These are phyloP conservation scores for Scomber scombrus DNA, from an alignment of 2,113 vertebrate species.

Conservation along the genomic window DNA sequence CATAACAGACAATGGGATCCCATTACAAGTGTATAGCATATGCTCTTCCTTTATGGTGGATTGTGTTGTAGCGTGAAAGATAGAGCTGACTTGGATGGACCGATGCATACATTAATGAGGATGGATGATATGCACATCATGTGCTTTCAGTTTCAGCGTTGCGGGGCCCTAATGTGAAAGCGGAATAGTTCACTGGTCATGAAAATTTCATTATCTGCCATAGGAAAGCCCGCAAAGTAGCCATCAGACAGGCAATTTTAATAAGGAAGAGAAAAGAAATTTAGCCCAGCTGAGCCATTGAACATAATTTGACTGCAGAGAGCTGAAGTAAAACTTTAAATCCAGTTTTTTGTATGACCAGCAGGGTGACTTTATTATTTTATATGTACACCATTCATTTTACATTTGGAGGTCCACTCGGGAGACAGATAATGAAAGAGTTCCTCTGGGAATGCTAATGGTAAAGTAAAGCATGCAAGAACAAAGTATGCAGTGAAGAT, in stretches of 20 bases:
- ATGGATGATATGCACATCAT: conserved; percentile 59
- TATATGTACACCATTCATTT: conserved; percentile 4
- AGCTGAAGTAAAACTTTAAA: conserved; percentile 50
- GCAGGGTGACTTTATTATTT: conserved; percentile 17
- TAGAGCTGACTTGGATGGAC: conserved; percentile 23
- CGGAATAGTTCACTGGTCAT: conserved; percentile 70
- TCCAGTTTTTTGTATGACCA: conserved; percentile 19
- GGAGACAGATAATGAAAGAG: not conserved
- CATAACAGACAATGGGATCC: conserved; percentile 32
- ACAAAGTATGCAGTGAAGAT: not conserved
- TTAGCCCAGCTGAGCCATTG: not conserved
- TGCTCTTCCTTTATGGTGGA: conserved; percentile 15
- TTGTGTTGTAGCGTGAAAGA: conserved; percentile 43
- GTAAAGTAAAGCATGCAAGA: not conserved
- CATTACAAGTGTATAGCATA: conserved; percentile 38
- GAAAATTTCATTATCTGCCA: conserved; percentile 62
- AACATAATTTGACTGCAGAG: conserved; percentile 12
- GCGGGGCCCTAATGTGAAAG: conserved; percentile 61
- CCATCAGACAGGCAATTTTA: conserved; percentile 63
- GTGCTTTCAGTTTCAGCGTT: conserved; percentile 67
- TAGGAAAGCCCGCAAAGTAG: conserved; percentile 52
- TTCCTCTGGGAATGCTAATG: conserved; percentile 22
- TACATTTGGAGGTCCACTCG: conserved; percentile 8
- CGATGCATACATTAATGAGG: conserved; percentile 77
- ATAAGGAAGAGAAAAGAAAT: conserved; percentile 48